Evolutionary conservation across 2,797 vertebrate genomes (phyloP).

Genomic region (Apogon hyalosoma): DNA sequence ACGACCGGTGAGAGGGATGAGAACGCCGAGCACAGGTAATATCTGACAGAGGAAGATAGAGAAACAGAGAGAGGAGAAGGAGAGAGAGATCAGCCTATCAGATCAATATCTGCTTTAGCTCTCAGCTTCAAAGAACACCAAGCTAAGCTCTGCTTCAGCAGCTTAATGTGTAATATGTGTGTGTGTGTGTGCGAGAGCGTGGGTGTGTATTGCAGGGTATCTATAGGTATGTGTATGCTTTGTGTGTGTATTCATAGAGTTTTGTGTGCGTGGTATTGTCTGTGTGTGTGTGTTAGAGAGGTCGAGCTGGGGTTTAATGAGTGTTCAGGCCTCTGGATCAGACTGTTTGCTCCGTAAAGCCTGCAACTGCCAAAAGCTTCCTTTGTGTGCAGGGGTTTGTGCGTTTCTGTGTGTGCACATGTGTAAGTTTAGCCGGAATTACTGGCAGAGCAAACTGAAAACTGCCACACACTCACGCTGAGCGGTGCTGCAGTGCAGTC

Average conservation of each 20-base stretch:
- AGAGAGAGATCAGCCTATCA: conserved; percentile 28
- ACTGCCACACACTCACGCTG: conserved; percentile 4
- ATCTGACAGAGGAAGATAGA: conserved; percentile 14
- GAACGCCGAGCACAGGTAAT: not conserved
- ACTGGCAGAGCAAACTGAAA: conserved; percentile 27
- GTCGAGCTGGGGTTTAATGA: conserved; percentile 50
- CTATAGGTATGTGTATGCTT: not conserved
- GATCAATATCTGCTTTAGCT: conserved; percentile 61
- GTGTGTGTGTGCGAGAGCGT: not conserved
- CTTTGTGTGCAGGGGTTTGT: conserved; percentile 17
- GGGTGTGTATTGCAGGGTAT: not conserved
- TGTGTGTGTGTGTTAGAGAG: conserved; percentile 12
- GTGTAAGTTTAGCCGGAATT: conserved; percentile 24
- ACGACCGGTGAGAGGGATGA: not conserved
- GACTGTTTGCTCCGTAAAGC: conserved; percentile 48
- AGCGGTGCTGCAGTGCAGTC: conserved; percentile 20
- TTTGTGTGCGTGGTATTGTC: not conserved
- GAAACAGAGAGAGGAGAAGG: not conserved
- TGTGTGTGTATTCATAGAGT: not conserved
- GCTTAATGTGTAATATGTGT: conserved; percentile 26
- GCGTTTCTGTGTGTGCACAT: not conserved
- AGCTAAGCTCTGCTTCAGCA: conserved; percentile 35
- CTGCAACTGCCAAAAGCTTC: conserved; percentile 45
- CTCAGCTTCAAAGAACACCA: conserved; percentile 48
- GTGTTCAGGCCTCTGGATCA: conserved; percentile 44